A percentile compares a stretch with the other conserved stretches of the same genome.
Conservation (phyloP, 2,797 vertebrate species). For the Peromyscus nudipes region DNA sequence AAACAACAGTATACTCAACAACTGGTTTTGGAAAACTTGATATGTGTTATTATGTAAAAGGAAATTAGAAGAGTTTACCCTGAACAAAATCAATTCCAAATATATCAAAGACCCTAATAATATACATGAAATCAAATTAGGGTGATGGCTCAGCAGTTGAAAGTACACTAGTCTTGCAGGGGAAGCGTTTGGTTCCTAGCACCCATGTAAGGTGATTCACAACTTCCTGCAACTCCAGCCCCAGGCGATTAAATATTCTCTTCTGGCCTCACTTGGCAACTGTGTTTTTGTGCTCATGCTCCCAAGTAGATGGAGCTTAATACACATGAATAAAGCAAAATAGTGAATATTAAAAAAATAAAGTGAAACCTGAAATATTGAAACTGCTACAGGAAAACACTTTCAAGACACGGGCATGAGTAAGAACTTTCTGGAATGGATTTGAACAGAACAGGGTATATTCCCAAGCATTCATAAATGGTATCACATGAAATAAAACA, state of each 20-base stretch:
- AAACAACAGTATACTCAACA: background rate
- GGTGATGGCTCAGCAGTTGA: background rate
- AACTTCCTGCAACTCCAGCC: background rate
- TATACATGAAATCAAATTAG: background rate
- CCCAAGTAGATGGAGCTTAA: rapidly evolving
- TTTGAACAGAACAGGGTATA: background rate
- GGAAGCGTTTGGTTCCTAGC: background rate
- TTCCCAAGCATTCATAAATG: background rate
- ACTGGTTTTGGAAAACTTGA: background rate
- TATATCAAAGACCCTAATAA: background rate
- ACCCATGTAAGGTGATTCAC: too few species aligned
- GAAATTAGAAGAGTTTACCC: background rate
- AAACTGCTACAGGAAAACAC: background rate
- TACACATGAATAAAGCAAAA: too few species aligned
- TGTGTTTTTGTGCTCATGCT: background rate
- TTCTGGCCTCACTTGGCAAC: background rate
- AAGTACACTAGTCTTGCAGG: background rate
- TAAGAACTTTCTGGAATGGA: background rate
- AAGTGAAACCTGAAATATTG: background rate
- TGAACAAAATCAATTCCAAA: background rate
- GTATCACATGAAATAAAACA: background rate
- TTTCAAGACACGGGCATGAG: background rate
- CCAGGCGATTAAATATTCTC: too few species aligned
- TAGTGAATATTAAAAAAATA: background rate
- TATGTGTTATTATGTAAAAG: background rate